Evolutionary conservation across 2,113 vertebrate species (phyloP).

Genomic region (Lophius piscatorius): DNA sequence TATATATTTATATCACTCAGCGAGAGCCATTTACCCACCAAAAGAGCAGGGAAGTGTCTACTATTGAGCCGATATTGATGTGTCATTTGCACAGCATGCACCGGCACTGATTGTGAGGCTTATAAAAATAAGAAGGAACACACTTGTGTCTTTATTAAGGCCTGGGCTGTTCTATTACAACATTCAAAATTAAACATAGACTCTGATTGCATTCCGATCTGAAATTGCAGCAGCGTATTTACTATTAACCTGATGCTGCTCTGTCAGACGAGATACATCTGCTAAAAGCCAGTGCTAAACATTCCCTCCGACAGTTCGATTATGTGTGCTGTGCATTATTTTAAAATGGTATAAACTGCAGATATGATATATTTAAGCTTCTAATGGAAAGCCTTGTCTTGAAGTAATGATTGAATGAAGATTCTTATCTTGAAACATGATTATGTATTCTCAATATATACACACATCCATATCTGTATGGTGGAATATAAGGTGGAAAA

Average conservation of each 20-base stretch:
- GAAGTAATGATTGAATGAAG: too few species aligned
- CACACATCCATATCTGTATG: too few species aligned
- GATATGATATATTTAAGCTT: neutral
- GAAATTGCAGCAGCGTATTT: slow-evolving; percentile 12
- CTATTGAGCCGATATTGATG: slow-evolving; percentile 49
- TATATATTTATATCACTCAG: slow-evolving; percentile 28
- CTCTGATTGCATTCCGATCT: too few species aligned
- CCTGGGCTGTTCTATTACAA: too few species aligned
- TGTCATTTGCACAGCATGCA: slow-evolving; percentile 39
- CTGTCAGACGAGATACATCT: neutral
- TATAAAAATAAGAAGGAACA: slow-evolving; percentile 9
- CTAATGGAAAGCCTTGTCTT: too few species aligned
- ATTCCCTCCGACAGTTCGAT: neutral
- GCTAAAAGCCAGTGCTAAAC: neutral
- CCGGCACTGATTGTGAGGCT: slow-evolving; percentile 7
- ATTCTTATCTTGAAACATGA: too few species aligned
- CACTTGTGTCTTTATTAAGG: neutral
- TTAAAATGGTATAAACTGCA: neutral
- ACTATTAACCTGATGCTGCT: neutral
- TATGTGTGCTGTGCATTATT: neutral
- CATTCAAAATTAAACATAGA: too few species aligned
- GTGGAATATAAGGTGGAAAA: too few species aligned
- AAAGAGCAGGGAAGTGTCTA: slow-evolving; percentile 48
- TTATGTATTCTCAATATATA: too few species aligned
- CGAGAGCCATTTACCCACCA: slow-evolving; percentile 56